Base-by-base conservation (phyloP, 1,140 invertebrate genomes). In the Galleria mellonella region DNA sequence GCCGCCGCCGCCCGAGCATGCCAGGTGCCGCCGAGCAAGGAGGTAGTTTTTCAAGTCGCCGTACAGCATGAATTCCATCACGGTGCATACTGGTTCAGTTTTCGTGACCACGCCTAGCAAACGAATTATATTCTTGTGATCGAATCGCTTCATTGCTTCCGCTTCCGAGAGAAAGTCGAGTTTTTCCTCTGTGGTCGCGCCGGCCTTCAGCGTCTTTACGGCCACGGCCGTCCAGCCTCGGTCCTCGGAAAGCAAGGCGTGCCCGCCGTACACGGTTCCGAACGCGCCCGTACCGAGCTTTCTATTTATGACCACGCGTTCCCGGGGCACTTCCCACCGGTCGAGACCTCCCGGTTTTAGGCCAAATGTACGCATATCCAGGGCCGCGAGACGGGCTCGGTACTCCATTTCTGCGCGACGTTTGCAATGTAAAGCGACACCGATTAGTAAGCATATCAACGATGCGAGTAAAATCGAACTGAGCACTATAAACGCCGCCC, bases 51-150 rank as follows among this genome's bases (percentile, higher is more conserved):
- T 97, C 43, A 98, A 74, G 72, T 97, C 96, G 12, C 96, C 96
- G 56, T 96, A 96, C 32, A 97, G 88, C 93, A 97, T 96, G 54
- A 96, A 97, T 73, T 98, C 96, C 92, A 98, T 97, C 0, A 98
- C 91, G 4, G 95, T 96, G 64, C 94, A 94, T 9, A 96, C 91
- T 0, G 96, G 95, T 54, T 96, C 94, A 32, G 89, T 91, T 67
- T 92, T 92, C 1, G 94, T 94, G 57, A 94, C 96, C 15, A 98
- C 94, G 0, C 92, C 96, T 0, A 98, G 77, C 2, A 98, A 85
- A 53, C 92, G 92, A 0, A 98, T 91, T 23, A 98, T 94, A 72
- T 98, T 98, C 51, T 92, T 92, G 71, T 98, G 96, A 37, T 96
- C 92, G 72, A 98, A 96, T 35, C 92, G 88, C 65, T 97, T 97